Evolutionary conservation across 2,113 vertebrate genomes (phyloP).

Genomic region (Anser cygnoides): DNA sequence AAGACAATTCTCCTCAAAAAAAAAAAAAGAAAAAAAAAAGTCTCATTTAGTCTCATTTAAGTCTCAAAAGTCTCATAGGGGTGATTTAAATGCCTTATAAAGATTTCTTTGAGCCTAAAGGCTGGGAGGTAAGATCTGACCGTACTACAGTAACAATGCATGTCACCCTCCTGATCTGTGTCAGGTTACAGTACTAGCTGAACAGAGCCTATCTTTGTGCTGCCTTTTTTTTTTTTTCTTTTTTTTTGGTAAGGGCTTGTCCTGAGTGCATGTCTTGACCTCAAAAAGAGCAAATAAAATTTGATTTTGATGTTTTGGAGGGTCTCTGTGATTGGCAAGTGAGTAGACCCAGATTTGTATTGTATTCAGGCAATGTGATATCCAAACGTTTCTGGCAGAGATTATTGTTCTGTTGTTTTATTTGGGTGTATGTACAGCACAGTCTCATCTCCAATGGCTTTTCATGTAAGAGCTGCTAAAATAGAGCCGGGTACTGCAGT

Average conservation of each 20-base stretch:
- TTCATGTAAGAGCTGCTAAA: neutral
- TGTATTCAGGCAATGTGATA: rapidly evolving
- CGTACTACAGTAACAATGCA: neutral
- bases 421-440: neutral
- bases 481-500: neutral
- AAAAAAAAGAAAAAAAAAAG: neutral
- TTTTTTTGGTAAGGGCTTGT: neutral
- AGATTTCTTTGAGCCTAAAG: neutral
- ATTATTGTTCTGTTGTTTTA: neutral
- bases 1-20: neutral
- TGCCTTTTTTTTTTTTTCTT: neutral
- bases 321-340: neutral
- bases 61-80: too few species aligned
- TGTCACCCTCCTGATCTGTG: neutral
- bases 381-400: neutral
- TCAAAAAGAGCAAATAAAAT: neutral
- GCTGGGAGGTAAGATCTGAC: neutral
- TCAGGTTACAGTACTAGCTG: neutral
- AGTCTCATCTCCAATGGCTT: neutral
- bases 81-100: neutral
- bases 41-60: too few species aligned
- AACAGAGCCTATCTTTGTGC: conserved; percentile 5
- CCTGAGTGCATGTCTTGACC: neutral
- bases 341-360: neutral
- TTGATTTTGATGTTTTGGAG: rapidly evolving